These are phyloP conservation scores for Aphis craccivora DNA, from an alignment of 1,140 invertebrate species.

Conservation along the genomic window DNA sequence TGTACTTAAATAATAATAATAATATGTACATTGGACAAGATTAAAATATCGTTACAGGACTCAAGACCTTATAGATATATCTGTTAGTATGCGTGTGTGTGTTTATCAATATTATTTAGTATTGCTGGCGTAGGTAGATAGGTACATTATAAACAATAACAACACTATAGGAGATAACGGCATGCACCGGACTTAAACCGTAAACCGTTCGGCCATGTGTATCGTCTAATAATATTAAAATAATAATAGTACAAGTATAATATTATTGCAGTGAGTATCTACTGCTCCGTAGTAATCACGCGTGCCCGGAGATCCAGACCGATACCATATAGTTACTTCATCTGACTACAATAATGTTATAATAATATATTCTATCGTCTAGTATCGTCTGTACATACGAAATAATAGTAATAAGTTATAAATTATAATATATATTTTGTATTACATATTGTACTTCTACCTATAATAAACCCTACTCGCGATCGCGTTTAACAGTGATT, in stretches of 20 bases:
- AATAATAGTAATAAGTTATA: background rate
- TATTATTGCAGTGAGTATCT: background rate
- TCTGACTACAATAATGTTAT: background rate
- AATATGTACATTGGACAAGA: background rate
- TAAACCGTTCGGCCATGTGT: background rate
- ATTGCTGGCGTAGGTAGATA: background rate
- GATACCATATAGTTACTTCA: background rate
- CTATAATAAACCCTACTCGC: background rate
- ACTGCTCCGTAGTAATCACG: background rate
- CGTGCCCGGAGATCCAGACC: background rate
- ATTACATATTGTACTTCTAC: background rate
- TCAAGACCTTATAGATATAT: background rate
- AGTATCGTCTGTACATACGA: background rate
- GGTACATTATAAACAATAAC: background rate
- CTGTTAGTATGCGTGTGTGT: background rate
- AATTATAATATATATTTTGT: background rate
- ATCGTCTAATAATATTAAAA: slow-evolving; percentile 19
- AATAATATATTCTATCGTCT: background rate
- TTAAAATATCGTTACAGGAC: background rate
- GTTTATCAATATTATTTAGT: background rate
- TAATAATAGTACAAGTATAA: background rate
- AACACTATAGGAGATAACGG: background rate
- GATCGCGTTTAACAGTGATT: background rate
- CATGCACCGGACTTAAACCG: background rate
- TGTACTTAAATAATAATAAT: background rate